Evolutionary conservation across 1,140 invertebrate genomes (phyloP), one percentile per base, ranked within the genome.

Genomic region (Lucilia sericata): DNA sequence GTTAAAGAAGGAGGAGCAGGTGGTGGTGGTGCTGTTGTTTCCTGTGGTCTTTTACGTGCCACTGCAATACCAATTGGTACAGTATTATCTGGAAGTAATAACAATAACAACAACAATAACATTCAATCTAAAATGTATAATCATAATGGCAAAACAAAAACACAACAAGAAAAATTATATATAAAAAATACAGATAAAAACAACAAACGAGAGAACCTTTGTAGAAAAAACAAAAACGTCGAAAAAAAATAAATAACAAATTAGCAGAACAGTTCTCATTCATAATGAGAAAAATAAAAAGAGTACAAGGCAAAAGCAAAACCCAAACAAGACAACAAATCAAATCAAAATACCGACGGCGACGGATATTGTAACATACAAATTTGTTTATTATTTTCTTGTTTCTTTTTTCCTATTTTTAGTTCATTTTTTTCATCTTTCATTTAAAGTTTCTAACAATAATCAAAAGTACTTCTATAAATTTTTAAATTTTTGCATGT

Each of bases 31-130:
- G 92, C 85, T 93, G 92, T 89, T 92, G 88, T 91, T 85, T 94
- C 93, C 87, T 94, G 94, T 75, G 94, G 93, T 87, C 96, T 93
- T 89, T 97, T 96, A 85, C 96, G 92, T 55, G 96, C 96, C 85
- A 97, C 95, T 19, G 96, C 96, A 87, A 97, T 97, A 74, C 96
- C 96, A 86, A 97, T 95, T 84, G 96, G 96, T 88, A 96, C 96
- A n/a, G 93, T 93, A 88, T 88, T 90, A 86, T 92, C 93, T 93
- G 70, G 0, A 84, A 76, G n/a, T 21, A 76, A 82, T 19, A 82
- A 82, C 60, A 81, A 80, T n/a, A 49, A 34, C 34, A 82, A 65
- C 51, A 82, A 70, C 81, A 82, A 65, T 21, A 82, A 55, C 5
- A 55, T 2, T 42, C 42, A 42, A 42, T 42, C 42, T 42, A 42